Conservation (phyloP, 2,888 invertebrate genomes). For the Gibbula magus region DNA sequence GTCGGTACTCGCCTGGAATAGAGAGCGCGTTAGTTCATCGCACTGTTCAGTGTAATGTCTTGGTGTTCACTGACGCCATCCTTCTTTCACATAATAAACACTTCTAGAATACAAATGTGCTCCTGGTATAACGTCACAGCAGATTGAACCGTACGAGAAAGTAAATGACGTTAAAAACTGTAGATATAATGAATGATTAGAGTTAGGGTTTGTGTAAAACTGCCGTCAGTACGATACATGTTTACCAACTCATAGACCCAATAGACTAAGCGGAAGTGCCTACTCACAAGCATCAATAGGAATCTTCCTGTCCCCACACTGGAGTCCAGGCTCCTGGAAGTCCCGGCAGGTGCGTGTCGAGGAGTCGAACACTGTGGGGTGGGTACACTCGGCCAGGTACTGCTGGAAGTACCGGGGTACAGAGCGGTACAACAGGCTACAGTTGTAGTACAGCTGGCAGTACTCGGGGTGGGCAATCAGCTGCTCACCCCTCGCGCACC, state of each 20-base stretch:
- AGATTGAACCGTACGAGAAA: too few species aligned
- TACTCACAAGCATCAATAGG: conserved; percentile 27
- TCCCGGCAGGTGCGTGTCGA: neutral
- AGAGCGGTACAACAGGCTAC: conserved; percentile 40
- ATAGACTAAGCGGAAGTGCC: neutral
- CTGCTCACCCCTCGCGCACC: conserved; percentile 32
- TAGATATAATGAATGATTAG: too few species aligned
- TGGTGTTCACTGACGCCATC: too few species aligned
- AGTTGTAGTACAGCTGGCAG: conserved; percentile 61
- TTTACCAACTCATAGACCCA: too few species aligned
- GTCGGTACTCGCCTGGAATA: conserved; percentile 27
- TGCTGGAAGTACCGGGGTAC: conserved; percentile 45
- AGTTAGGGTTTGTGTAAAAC: too few species aligned
- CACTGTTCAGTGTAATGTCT: too few species aligned
- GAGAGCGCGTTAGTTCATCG: neutral
- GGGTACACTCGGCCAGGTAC: conserved; percentile 32
- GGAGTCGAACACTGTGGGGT: conserved; percentile 25
- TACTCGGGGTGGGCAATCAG: conserved; percentile 51
- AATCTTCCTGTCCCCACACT: conserved; percentile 20
- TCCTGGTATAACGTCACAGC: too few species aligned
- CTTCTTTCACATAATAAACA: too few species aligned
- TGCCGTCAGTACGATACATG: too few species aligned
- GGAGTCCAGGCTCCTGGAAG: conserved; percentile 17
- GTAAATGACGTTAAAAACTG: too few species aligned
- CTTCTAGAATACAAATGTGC: too few species aligned